Conservation (phyloP, 2,797 vertebrate genomes). For the Pelodytes ibericus region DNA sequence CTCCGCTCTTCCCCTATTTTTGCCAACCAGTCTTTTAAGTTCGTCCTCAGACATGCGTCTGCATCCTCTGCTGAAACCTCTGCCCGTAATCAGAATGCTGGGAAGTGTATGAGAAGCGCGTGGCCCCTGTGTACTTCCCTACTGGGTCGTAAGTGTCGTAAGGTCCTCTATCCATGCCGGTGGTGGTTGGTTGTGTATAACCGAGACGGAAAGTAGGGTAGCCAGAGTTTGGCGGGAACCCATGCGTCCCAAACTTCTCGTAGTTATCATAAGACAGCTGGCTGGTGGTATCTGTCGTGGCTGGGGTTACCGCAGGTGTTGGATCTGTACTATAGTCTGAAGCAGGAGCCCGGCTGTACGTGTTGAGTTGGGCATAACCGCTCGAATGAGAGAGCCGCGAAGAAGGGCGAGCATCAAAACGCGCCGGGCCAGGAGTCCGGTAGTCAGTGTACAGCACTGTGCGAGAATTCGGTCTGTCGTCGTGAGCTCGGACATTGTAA, state of each 20-base stretch:
- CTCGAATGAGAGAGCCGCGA: conserved; percentile 89
- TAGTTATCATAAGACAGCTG: conserved; percentile 90
- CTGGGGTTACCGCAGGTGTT: conserved; percentile 66
- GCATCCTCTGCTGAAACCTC: conserved; percentile 93
- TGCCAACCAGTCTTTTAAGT: conserved; percentile 27
- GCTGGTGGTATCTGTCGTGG: conserved; percentile 72
- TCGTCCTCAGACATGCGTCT: conserved; percentile 88
- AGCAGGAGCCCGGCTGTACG: conserved; percentile 74
- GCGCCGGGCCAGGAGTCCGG: conserved; percentile 78
- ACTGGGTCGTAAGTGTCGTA: conserved; percentile 77
- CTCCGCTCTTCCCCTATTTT: conserved; percentile 58
- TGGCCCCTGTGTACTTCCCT: conserved; percentile 81
- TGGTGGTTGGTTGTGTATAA: conserved; percentile 72
- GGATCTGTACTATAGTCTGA: conserved; percentile 68
- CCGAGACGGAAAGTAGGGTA: conserved; percentile 85
- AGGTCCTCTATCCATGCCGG: conserved; percentile 66
- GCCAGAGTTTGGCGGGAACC: conserved; percentile 76
- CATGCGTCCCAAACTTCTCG: conserved; percentile 77
- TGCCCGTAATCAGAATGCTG: conserved; percentile 92
- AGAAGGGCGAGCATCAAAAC: conserved; percentile 85
- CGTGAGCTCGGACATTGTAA: conserved; percentile 93
- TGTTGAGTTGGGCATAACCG: conserved; percentile 89
- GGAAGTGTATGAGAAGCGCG: conserved; percentile 90
- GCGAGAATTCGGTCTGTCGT: conserved; percentile 85
- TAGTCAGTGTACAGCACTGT: conserved; percentile 88